These are phyloP conservation scores for Zaprionus nigranus DNA, from an alignment of 1,140 invertebrate species.

Conservation along the genomic window DNA sequence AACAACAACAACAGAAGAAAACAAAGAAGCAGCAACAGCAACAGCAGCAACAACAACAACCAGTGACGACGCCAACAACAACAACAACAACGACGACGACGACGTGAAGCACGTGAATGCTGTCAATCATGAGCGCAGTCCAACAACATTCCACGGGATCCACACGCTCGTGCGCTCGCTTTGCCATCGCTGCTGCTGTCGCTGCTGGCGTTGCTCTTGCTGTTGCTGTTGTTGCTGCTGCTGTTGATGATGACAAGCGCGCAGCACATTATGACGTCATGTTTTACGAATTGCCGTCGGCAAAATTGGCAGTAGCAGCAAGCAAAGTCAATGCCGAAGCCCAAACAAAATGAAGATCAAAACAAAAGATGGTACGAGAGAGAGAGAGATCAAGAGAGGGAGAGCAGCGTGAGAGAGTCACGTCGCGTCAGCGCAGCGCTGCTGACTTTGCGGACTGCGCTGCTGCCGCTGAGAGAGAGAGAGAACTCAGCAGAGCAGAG, in stretches of 20 bases:
- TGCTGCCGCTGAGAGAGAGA: constrained; percentile 5
- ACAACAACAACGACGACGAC: constrained; percentile 41
- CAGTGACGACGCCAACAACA: constrained; percentile 13
- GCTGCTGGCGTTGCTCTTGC: constrained; percentile 4
- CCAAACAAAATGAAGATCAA: constrained; percentile 64
- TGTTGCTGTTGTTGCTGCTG: constrained; percentile 17
- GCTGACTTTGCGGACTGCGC: constrained; percentile 5
- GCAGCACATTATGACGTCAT: constrained; percentile 67
- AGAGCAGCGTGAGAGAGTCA: background rate
- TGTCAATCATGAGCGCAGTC: constrained; percentile 70
- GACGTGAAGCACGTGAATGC: constrained; percentile 79
- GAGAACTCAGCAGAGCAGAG: background rate
- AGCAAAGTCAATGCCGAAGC: constrained; percentile 41
- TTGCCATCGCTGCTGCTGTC: constrained; percentile 3
- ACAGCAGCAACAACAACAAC: constrained; percentile 20
- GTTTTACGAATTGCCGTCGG: constrained; percentile 67
- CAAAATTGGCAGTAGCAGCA: constrained; percentile 41
- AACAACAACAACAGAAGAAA: constrained; percentile 21
- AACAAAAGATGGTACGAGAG: constrained; percentile 64
- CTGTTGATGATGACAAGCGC: constrained; percentile 29
- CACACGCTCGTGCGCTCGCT: background rate
- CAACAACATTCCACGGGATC: constrained; percentile 33
- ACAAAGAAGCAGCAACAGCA: constrained; percentile 6
- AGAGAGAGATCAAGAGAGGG: constrained; percentile 10
- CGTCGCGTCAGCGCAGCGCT: background rate